Base-by-base conservation (phyloP, 2,797 vertebrate genomes). In the Hapalemur alaotrensis region DNA sequence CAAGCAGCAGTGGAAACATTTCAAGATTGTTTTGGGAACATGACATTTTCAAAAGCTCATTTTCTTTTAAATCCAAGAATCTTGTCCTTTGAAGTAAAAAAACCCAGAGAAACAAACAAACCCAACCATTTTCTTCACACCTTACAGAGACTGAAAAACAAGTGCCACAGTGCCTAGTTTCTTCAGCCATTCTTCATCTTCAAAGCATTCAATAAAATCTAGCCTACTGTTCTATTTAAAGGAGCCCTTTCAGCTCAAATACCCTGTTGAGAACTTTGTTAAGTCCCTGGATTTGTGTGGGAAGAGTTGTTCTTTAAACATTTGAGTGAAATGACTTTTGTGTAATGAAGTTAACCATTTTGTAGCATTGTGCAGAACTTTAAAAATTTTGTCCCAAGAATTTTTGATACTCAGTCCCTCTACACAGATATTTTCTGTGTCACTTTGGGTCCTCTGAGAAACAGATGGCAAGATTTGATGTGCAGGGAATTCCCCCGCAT, bases 261-360 rank as follows among this genome's bases (percentile, higher is more conserved):
- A 38, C 9, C 28, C 22, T 70, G 13, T 57, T 50, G 75, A 86
- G 23, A 95, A 90, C 32, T 76, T n/a, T 63, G 48, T 85, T 82
- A 75, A 79, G 41, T 54, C 46, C 80, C 54, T 92, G 69, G 43
- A 87, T 94, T 91, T 96, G 41, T 50, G 35, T 94, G 46, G 46
- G 76, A 82, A 70, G 14, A 69, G 69, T 48, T 67, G 2, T 50
- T 70, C 79, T 73, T 93, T 89, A 86, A 79, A 57, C 38, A 93
- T 78, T 87, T 69, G 54, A 85, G 63, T 78, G 35, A 86, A 85
- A 87, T 89, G 67, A 70, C n/a, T 54, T 88, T 81, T 61, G 46
- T 88, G 91, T 91, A 69, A 75, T 95, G 76, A 88, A 70, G 50
- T 75, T 93, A 78, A 65, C 35, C 6, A n/a, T 85, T 95, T 97